phyloP scores from a whole-genome alignment of 2,113 vertebrate species.

The Pimephales promelas region DNA sequence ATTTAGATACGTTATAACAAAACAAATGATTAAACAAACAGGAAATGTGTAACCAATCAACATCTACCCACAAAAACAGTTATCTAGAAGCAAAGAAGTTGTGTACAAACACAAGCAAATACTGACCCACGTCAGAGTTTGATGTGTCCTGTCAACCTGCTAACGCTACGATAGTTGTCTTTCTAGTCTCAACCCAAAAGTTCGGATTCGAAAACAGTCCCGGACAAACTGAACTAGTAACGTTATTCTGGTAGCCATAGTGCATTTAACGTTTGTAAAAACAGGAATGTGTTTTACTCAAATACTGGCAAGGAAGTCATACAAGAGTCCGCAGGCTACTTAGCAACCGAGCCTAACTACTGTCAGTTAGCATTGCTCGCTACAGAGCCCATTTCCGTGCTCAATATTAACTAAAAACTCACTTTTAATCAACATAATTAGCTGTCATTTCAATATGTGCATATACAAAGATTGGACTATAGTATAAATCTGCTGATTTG shows the following conservation, averaged over 20 bases:
- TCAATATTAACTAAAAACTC: not conserved
- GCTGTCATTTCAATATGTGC: not conserved
- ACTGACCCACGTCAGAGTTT: not conserved
- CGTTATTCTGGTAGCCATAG: not conserved
- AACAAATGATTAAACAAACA: not conserved
- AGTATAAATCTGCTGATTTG: not conserved
- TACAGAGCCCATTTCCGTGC: not conserved
- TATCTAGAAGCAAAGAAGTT: not conserved
- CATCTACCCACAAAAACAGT: not conserved
- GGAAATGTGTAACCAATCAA: not conserved
- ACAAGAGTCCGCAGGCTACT: conserved; percentile 13
- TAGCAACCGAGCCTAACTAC: conserved; percentile 19
- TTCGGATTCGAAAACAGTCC: not conserved
- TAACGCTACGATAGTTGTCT: conserved; percentile 3
- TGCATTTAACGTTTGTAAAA: not conserved
- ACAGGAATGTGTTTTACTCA: not conserved
- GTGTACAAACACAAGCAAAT: not conserved
- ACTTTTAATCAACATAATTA: not conserved
- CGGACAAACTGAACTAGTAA: not conserved
- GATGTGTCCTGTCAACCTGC: conserved; percentile 26
- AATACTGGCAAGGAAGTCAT: not conserved
- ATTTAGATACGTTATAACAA: not conserved
- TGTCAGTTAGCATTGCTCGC: conserved; percentile 10
- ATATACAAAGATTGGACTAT: not conserved
- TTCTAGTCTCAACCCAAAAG: not conserved